Base-by-base conservation (phyloP, 2,113 vertebrate species). In the Microtus montanus region DNA sequence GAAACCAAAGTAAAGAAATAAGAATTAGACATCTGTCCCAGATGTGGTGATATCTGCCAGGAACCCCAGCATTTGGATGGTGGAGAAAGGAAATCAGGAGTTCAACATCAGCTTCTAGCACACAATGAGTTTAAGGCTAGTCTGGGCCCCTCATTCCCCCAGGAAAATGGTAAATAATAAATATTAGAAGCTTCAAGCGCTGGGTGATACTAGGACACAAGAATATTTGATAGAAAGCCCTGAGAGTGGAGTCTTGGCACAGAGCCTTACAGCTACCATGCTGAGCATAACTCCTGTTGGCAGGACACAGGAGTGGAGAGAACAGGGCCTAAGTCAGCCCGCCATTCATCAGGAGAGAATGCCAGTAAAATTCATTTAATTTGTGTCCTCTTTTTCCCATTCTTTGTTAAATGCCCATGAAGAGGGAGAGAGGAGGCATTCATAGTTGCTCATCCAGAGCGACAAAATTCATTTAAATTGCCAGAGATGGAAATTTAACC, bases 111-210 rank as follows among this genome's bases (percentile, higher is more conserved):
- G 20, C 49, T 61, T 82, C 35, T 9, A 11, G 2, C 64, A 44
- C 5, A 44, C 28, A 44, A 10, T 30, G 61, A 64, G 38, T 84
- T 84, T 41, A 64, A 44, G 38, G 38, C 15, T 44, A 84, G 24
- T 26, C 8, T 20, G 20, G 38, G 26, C 38, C 35, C 19, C 8
- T 1, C 2, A 11, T 2, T 24, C 20, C 64, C 9, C 24, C 4
- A 28, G 20, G 47, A 47, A 58, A 87, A 66, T 35, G n/a, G 49
- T 58, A 89, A 41, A 41, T 33, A 35, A 84, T 30, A 85, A 92
- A 74, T 49, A 85, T 94, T 90, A 44, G 66, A 92, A 93, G 35
- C 44, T 92, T 89, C 54, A 77, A 75, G 87, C 52, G n/a, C 68
- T 71, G 28, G 61, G 75, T 93, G 74, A 90, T 84, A 44, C 73